phyloP scores from a whole-genome alignment of 2,113 vertebrate genomes.

The Microtus ochrogaster region DNA sequence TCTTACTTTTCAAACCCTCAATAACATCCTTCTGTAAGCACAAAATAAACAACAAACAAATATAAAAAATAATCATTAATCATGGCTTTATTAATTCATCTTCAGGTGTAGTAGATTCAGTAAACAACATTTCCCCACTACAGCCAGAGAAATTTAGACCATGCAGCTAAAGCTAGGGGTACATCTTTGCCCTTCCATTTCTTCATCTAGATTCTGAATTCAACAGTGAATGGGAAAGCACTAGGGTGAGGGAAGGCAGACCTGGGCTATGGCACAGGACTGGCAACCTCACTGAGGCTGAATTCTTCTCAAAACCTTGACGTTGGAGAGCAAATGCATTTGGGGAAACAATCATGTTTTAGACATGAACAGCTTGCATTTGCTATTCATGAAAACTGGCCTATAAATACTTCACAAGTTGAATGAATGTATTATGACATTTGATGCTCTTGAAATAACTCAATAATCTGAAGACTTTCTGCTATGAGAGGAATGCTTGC shows the following conservation, averaged over 20 bases:
- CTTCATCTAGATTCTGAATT: not conserved
- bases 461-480: conserved; percentile 25
- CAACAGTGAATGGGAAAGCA: not conserved
- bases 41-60: not conserved
- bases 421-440: conserved; percentile 63
- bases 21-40: conserved; percentile 44
- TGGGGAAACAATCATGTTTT: conserved; percentile 40
- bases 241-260: not conserved
- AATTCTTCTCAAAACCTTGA: conserved; percentile 47
- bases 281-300: not conserved
- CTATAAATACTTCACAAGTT: conserved; percentile 48
- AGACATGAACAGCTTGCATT: conserved; percentile 31
- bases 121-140: not conserved
- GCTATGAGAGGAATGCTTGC: conserved; percentile 50
- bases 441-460: conserved; percentile 59
- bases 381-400: conserved; percentile 64
- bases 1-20: conserved; percentile 42
- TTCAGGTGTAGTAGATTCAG: not conserved
- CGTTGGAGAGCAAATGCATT: conserved; percentile 28
- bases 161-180: not conserved
- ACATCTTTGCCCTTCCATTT: not conserved
- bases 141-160: not conserved
- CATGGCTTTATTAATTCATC: not conserved
- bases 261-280: not conserved
- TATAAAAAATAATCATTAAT: conserved; percentile 20